Evolutionary conservation across 2,888 invertebrate species (phyloP).

Genomic region (Rhogogaster chlorosoma): DNA sequence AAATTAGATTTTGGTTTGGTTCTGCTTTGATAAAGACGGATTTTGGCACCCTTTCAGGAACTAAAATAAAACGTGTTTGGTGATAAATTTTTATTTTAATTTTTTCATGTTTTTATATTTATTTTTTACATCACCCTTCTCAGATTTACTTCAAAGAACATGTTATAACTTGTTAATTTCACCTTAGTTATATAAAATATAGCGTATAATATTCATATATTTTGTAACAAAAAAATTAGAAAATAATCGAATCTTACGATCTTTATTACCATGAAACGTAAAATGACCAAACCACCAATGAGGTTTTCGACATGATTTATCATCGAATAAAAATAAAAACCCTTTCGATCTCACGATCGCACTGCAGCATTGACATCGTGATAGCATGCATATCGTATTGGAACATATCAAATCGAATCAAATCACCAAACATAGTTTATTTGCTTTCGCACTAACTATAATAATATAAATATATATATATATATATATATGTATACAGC

Average conservation of each 20-base stretch:
- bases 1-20: slow-evolving; percentile 42
- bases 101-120: neutral
- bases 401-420: neutral
- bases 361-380: slow-evolving; percentile 1
- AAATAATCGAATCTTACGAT: neutral
- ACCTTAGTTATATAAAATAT: neutral
- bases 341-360: neutral
- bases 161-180: neutral
- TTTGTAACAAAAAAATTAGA: neutral
- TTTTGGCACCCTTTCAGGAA: slow-evolving; percentile 65
- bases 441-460: slow-evolving; percentile 75
- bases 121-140: neutral
- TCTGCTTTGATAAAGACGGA: slow-evolving; percentile 70
- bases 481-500: slow-evolving; percentile 27
- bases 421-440: slow-evolving; percentile 75
- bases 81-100: slow-evolving; percentile 61
- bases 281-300: neutral
- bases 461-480: neutral
- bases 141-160: neutral
- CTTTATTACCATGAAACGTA: neutral
- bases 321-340: neutral
- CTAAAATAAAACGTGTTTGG: slow-evolving; percentile 70
- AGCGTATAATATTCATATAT: neutral
- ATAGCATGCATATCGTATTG: slow-evolving; percentile 26
- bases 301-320: neutral